Base-by-base conservation (phyloP, 2,797 vertebrate species). In the Malurus leucopterus region DNA sequence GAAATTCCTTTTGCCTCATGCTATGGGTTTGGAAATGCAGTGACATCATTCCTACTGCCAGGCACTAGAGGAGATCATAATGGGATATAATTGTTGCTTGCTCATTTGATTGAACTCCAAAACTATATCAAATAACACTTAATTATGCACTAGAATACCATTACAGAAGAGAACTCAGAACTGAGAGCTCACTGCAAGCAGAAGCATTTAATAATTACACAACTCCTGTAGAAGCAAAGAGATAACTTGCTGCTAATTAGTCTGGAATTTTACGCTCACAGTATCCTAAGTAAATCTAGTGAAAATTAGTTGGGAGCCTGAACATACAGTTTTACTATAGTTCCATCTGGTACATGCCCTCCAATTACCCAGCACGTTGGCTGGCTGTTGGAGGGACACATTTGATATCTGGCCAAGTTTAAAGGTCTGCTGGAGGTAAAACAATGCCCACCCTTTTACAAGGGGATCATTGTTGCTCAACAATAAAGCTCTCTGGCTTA, bases 361-460 rank as follows among this genome's bases (percentile, higher is more conserved):
- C 95, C 57, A 96, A 97, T 97, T 97, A 96, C 95, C 96, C 97
- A 96, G 96, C 96, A 97, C 89, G 91, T 92, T 97, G 95, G 95
- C 96, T 95, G 92, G 93, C 94, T 92, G 94, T 96, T 94, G 94
- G 97, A 97, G 96, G 96, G 96, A 96, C 71, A 55, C 95, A 94
- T 97, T 95, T 98, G 96, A 96, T 96, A 97, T 92, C 91, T 69
- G 88, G 97, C 97, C 97, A 98, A 98, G 97, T 97, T 96, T 95
- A 98, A 97, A 98, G 97, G 97, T 97, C 97, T 96, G 79, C 90
- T 96, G 96, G 97, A 97, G 96, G 97, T 97, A 97, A 97, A 97
- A 98, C 97, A 98, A 98, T 98, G 96, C 93, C 96, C 96, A 97
- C 94, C 96, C 96, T 97, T 97, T 96, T 97, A 98, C 97, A 98